These are phyloP conservation scores for Leucoma salicis DNA, from an alignment of 2,888 invertebrate species.

Conservation along the genomic window DNA sequence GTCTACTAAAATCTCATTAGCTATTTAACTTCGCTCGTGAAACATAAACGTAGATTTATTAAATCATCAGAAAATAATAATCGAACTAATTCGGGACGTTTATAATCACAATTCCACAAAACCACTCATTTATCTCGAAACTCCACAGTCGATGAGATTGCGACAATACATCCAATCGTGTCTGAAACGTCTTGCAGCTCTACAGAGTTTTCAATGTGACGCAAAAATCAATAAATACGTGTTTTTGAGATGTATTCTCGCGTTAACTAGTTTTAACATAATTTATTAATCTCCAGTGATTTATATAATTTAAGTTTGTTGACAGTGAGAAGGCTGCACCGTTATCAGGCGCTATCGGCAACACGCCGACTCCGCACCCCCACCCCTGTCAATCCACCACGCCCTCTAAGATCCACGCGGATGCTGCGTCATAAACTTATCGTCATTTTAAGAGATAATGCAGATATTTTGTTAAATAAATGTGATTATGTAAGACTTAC, in stretches of 20 bases:
- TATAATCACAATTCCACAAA: not conserved
- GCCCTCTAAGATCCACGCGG: constrained; percentile 59
- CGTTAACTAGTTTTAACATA: constrained; percentile 39
- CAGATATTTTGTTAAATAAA: constrained; percentile 8
- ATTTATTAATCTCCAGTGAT: constrained; percentile 33
- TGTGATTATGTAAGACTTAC: constrained; percentile 60
- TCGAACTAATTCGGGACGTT: no score
- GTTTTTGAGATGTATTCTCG: constrained; percentile 52
- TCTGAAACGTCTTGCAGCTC: constrained; percentile 35
- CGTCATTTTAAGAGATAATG: constrained; percentile 13
- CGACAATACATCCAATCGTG: constrained; percentile 55
- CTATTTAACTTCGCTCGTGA: not conserved
- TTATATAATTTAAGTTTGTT: constrained; percentile 68
- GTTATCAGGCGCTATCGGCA: constrained; percentile 70
- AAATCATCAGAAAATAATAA: no score
- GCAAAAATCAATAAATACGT: constrained; percentile 69
- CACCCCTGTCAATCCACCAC: constrained; percentile 59
- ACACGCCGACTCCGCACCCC: constrained; percentile 61
- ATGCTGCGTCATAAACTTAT: constrained; percentile 61
- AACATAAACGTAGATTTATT: no score
- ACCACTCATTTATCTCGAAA: constrained; percentile 14
- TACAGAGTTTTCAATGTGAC: constrained; percentile 41
- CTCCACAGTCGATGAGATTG: constrained; percentile 54
- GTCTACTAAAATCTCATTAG: not conserved
- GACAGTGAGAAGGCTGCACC: constrained; percentile 67